Percentiles rank a stretch among this genome's conserved stretches.
Evolutionary conservation across 2,113 vertebrate genomes (phyloP).

Genomic region (Neolamprologus sp.): DNA sequence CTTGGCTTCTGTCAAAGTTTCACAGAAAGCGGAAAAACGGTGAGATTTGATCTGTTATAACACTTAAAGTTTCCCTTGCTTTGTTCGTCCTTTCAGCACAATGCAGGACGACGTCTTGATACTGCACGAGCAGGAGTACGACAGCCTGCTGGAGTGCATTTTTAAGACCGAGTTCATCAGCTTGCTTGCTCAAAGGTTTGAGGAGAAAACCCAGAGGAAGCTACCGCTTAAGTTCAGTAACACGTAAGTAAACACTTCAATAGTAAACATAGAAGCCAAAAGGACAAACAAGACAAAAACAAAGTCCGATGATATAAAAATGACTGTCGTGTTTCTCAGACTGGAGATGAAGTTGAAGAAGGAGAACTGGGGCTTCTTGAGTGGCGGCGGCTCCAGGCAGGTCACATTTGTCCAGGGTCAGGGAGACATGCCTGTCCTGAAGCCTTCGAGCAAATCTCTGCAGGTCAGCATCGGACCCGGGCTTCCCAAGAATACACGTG

Average conservation of each 20-base stretch:
- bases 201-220: constrained; percentile 90
- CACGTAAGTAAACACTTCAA: constrained; percentile 75
- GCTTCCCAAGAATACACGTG: constrained; percentile 91
- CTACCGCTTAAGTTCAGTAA: constrained; percentile 94
- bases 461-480: constrained; percentile 95
- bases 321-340: constrained; percentile 54
- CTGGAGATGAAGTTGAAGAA: constrained; percentile 96
- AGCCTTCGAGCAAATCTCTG: constrained; percentile 89
- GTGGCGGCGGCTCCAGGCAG: constrained; percentile 84
- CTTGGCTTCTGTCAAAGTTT: neutral
- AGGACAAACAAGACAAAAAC: neutral
- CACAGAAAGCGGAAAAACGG: neutral
- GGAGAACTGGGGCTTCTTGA: constrained; percentile 95
- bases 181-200: constrained; percentile 84
- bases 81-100: constrained; percentile 64
- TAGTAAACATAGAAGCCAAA: neutral
- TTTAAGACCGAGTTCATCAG: constrained; percentile 98
- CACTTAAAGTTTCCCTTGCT: neutral
- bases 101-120: constrained; percentile 92
- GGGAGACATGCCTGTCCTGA: constrained; percentile 80
- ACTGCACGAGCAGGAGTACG: constrained; percentile 94
- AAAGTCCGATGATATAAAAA: neutral
- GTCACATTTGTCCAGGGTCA: constrained; percentile 86
- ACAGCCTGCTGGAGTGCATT: constrained; percentile 89
- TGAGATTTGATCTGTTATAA: neutral